These are phyloP conservation scores for Desmophyllum pertusum DNA, from an alignment of 92 coral and sea anemone genomes.

Conservation along the genomic window DNA sequence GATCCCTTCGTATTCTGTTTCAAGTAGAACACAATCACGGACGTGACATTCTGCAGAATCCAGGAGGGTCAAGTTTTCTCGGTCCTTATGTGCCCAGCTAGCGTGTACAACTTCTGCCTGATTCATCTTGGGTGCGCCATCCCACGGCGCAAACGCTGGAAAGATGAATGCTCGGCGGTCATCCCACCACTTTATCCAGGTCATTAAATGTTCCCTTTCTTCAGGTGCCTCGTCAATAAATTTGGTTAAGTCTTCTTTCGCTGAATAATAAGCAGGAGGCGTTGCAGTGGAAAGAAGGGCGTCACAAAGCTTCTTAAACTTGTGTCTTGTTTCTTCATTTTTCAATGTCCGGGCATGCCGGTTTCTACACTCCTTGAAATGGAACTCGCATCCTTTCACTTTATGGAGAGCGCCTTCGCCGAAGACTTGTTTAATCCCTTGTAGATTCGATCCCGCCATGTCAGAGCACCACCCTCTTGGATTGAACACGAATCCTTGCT, in stretches of 20 bases:
- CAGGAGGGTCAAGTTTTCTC: conserved; percentile 5
- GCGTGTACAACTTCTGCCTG: conserved; percentile 34
- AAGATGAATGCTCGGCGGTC: conserved; percentile 20
- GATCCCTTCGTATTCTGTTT: conserved; percentile 18
- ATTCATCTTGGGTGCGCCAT: conserved; percentile 18
- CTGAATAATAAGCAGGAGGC: conserved; percentile 10
- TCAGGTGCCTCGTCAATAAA: conserved; percentile 19
- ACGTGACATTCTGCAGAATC: conserved; percentile 22
- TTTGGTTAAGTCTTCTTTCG: conserved; percentile 2
- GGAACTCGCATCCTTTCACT: conserved; percentile 66
- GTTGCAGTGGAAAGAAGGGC: conserved; percentile 3
- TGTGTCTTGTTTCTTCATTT: background rate
- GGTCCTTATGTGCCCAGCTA: conserved; percentile 20
- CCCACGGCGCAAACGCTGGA: conserved; percentile 20
- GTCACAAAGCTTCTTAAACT: conserved; percentile 31
- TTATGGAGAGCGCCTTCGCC: conserved; percentile 31
- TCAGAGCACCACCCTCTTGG: conserved; percentile 74
- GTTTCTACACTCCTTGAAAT: conserved; percentile 65
- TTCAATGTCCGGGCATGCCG: conserved; percentile 6
- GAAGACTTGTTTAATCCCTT: conserved; percentile 48
- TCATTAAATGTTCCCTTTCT: conserved; percentile 17
- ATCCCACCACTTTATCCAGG: conserved; percentile 29
- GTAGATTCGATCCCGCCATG: conserved; percentile 70
- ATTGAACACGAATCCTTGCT: conserved; percentile 26
- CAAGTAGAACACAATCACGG: conserved; percentile 14